A percentile compares a stretch with the other conserved stretches of the same genome.
phyloP scores from a whole-genome alignment of 2,888 invertebrate species.

The Phorcus lineatus region DNA sequence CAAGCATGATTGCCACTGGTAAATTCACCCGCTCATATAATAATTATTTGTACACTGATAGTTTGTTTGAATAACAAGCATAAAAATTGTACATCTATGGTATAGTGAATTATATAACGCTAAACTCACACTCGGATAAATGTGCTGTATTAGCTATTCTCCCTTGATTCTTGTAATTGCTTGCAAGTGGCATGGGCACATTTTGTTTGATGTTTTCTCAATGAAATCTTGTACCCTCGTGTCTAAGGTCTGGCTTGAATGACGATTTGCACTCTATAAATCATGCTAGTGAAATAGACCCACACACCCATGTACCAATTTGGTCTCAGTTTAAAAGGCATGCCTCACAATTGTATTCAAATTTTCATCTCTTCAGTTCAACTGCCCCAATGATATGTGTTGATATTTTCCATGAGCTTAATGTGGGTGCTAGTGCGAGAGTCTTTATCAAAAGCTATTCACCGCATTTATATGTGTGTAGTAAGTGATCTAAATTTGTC shows the following conservation, averaged over 20 bases:
- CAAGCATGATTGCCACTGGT: constrained; percentile 3
- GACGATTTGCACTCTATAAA: constrained; percentile 17
- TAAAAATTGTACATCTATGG: neutral
- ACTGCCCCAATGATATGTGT: no score
- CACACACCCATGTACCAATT: constrained; percentile 11
- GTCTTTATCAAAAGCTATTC: neutral
- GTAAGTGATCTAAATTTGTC: neutral
- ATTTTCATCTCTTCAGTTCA: neutral
- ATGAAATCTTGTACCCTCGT: neutral
- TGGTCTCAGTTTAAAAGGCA: constrained; percentile 1
- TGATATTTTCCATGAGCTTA: neutral
- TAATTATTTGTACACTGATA: constrained; percentile 17
- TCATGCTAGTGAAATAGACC: neutral
- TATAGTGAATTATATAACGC: constrained; percentile 19
- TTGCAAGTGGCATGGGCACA: neutral
- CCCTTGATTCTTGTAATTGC: neutral
- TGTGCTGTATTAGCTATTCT: constrained; percentile 10
- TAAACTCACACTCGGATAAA: constrained; percentile 12
- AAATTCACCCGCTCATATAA: constrained; percentile 16
- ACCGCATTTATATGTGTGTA: neutral
- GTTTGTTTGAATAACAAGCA: constrained; percentile 14
- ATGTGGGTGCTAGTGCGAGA: neutral
- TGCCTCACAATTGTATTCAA: neutral
- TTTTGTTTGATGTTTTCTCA: constrained; percentile 14
- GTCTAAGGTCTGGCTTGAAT: neutral